Evolutionary conservation across 2,888 invertebrate genomes (phyloP), one percentile per base, ranked within the genome.

Genomic region (Cyclophora albipunctata): DNA sequence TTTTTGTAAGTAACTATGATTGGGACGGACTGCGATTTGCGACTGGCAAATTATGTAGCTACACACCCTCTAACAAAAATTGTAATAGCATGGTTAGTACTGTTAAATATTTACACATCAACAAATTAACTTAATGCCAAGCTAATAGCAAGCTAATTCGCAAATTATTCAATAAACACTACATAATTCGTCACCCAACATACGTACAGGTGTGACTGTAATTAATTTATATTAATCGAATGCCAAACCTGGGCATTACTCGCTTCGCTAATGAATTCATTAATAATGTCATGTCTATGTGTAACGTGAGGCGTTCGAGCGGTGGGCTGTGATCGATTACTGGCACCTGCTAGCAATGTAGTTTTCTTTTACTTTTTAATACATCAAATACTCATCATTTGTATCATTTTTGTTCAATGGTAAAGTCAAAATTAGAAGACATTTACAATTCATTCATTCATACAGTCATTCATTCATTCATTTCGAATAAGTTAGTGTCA

Each of bases 221-320:
- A 67, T 67, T 68, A 70, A 67, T 69, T 64, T 65, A 61, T 64
- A 70, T 69, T 70, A 68, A 69, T 67, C 63, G 67, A 68, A 70
- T 65, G 64, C 61, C 63, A 64, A 56, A 61, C 59, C 55, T 47
- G 46, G 54, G 60, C 60, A 64, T 68, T 66, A 65, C 65, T 63
- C 59, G 57, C 64, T 64, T 71, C 70, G 69, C 59, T 74, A 73
- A 74, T 75, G 70, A 71, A 68, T 69, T 69, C 70, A 73, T 73
- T 73, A 74, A 69, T 71, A 68, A 66, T 67, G 67, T 67, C 63
- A 62, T 60, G 57, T 56, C 51, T 58, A 55, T 49, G 56, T 58
- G 61, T 56, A 65, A 59, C 57, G 57, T 58, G 64, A 58, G 54
- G 54, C 58, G 56, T 57, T 57, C 47, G 54, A 48, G 55, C 59